Evolutionary conservation across 2,797 vertebrate species (phyloP).

Genomic region (Parauchenoglanis ngamensis): DNA sequence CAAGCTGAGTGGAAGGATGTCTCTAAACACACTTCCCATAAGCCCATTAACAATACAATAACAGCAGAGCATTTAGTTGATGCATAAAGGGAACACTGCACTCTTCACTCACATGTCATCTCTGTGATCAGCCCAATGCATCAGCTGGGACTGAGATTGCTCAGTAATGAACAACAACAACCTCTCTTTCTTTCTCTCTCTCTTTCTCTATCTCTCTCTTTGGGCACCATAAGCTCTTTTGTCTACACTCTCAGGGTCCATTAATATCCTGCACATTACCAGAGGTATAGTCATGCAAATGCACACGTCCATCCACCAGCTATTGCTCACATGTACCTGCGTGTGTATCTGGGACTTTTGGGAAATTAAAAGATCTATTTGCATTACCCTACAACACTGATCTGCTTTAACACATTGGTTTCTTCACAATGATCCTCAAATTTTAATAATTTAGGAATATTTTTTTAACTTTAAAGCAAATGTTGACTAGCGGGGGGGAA

Average conservation of each 20-base stretch:
- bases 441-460: neutral
- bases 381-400: neutral
- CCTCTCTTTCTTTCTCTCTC: constrained; percentile 22
- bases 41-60: constrained; percentile 59
- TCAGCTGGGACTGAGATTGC: constrained; percentile 18
- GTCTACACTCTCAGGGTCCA: neutral
- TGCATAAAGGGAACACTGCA: constrained; percentile 28
- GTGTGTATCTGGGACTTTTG: constrained; percentile 53
- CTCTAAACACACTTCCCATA: constrained; percentile 50
- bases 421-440: neutral
- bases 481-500: neutral
- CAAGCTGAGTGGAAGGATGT: neutral
- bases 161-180: neutral
- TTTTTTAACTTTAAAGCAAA: neutral
- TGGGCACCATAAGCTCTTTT: neutral
- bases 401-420: neutral
- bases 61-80: constrained; percentile 57
- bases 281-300: constrained; percentile 5
- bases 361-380: neutral
- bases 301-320: constrained; percentile 53
- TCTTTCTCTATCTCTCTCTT: constrained; percentile 12
- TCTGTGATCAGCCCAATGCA: constrained; percentile 32
- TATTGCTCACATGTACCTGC: constrained; percentile 48
- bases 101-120: constrained; percentile 52
- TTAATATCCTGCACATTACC: neutral